Base-by-base conservation (phyloP, 2,888 invertebrate species). In the Agrypnus murinus region DNA sequence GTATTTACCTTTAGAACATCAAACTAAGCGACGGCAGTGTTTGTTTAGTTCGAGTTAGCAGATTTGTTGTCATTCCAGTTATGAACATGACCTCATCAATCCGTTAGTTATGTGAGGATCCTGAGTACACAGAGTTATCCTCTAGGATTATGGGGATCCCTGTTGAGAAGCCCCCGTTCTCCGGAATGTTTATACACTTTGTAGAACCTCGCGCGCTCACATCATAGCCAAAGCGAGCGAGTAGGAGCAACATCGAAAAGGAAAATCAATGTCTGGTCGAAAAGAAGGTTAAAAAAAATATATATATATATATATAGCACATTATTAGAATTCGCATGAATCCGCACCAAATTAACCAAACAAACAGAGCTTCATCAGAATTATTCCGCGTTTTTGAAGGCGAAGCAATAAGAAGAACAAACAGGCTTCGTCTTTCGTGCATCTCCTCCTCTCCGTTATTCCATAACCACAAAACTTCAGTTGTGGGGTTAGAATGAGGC, bases 71-170 rank as follows among this genome's bases (percentile, higher is more conserved):
- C 65, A 45, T 65, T 57, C 45, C 43, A 43, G 55, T 65, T 65
- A 65, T 62, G 62, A 62, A 48, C 62, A 55, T 58, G 46, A 65
- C 60, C 62, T 68, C 53, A 68, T 68, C 67, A 68, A 60, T 59
- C 60, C 36, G 62, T 45, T 59, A 68, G 60, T 62, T 68, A 62
- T 68, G 55, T 48, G 59, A 68, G 40, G 67, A 68, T 68, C 67
- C 67, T 68, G 53, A 59, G 60, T 62, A 68, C 48, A 68, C 67
- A 68, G 32, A 53, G 59, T 50, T 69, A 58, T 69, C 57, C 64
- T 64, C 25, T 32, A 57, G 58, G 57, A 69, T 65, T 58, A 58
- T 58, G 32, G 32, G 43, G 15, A 17, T 53, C 14, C 25, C 38
- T 17, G 40, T 32, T 14, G 43, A 60, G 32, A 25, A 31, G 38